phyloP scores from a whole-genome alignment of 2,888 invertebrate species.

The Microctonus aethiopoides region DNA sequence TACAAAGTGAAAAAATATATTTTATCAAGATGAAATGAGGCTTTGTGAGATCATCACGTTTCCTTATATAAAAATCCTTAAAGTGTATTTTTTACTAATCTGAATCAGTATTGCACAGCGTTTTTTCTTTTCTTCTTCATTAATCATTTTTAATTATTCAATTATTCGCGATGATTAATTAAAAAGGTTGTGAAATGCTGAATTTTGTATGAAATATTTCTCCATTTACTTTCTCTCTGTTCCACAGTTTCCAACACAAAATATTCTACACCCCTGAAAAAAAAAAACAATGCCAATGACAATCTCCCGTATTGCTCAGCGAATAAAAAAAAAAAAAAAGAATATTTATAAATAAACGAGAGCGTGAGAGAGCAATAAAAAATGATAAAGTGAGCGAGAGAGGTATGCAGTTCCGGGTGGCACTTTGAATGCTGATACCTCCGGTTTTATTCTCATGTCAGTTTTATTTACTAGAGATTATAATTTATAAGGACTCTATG shows the following conservation, averaged over 20 bases:
- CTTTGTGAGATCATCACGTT: slow-evolving; percentile 64
- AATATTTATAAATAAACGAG: slow-evolving; percentile 10
- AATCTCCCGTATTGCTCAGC: slow-evolving; percentile 53
- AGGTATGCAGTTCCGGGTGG: slow-evolving; percentile 67
- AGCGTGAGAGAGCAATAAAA: slow-evolving; percentile 37
- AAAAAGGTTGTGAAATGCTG: slow-evolving; percentile 58
- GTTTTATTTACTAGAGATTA: neutral
- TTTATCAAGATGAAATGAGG: slow-evolving; percentile 62
- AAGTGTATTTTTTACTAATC: slow-evolving; percentile 38
- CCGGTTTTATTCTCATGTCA: slow-evolving; percentile 48
- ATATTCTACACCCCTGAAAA: slow-evolving; percentile 32
- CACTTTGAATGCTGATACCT: slow-evolving; percentile 64
- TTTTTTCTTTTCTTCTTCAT: slow-evolving; percentile 33
- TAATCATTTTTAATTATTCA: neutral
- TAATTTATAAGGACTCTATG: neutral
- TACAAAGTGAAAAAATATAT: slow-evolving; percentile 54
- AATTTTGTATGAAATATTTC: slow-evolving; percentile 36
- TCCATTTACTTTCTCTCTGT: slow-evolving; percentile 29
- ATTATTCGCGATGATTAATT: slow-evolving; percentile 7
- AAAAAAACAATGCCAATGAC: slow-evolving; percentile 37
- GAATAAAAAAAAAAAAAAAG: slow-evolving; percentile 32
- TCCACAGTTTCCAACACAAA: slow-evolving; percentile 37
- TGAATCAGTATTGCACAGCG: slow-evolving; percentile 52
- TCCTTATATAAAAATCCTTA: slow-evolving; percentile 44
- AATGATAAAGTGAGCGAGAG: slow-evolving; percentile 49